phyloP scores from a whole-genome alignment of 2,797 vertebrate species.

The Cyprinella venusta region DNA sequence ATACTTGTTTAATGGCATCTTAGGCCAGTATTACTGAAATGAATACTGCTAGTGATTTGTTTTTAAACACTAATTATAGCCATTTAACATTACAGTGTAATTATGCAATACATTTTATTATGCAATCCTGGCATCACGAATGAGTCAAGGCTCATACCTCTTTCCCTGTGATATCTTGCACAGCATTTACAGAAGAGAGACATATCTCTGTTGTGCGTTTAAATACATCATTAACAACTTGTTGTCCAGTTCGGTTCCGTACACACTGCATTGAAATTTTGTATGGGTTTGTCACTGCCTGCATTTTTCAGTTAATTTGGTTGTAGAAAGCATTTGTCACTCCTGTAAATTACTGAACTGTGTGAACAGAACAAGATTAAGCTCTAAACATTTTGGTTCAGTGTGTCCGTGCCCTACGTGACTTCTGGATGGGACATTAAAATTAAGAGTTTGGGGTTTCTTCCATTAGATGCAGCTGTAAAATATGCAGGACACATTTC shows the following conservation, averaged over 20 bases:
- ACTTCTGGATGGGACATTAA: background rate
- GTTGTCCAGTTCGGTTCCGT: background rate
- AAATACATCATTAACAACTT: background rate
- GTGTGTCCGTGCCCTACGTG: background rate
- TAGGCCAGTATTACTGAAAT: no score
- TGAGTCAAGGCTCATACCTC: background rate
- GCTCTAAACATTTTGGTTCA: background rate
- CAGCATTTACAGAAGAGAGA: background rate
- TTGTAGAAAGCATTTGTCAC: background rate
- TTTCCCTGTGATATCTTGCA: background rate
- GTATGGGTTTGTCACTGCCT: background rate
- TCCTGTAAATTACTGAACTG: background rate
- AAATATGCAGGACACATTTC: slow-evolving; percentile 39
- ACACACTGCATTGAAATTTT: background rate
- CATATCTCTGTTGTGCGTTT: background rate
- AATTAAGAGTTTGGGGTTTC: background rate
- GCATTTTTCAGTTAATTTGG: background rate
- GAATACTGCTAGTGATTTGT: no score
- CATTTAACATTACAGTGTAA: no score
- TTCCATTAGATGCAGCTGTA: slow-evolving; percentile 1
- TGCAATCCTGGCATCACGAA: background rate
- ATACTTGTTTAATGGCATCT: no score
- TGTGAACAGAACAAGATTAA: background rate
- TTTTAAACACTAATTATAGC: no score
- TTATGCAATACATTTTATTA: background rate